phyloP scores from a whole-genome alignment of 2,797 vertebrate genomes.

The Serranus cabrilla region DNA sequence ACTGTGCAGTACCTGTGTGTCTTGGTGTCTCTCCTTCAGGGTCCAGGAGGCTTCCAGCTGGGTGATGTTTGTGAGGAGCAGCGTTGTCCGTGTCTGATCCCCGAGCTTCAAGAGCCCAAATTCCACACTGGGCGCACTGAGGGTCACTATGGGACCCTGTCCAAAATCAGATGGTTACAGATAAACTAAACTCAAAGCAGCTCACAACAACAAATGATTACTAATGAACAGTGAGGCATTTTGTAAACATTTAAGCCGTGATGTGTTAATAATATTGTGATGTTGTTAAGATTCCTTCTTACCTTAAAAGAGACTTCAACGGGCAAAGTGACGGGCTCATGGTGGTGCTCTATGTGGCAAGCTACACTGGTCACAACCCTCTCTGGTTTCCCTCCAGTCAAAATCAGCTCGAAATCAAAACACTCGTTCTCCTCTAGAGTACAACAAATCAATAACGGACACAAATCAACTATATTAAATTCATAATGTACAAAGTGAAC shows the following conservation, averaged over 20 bases:
- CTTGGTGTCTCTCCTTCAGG: slow-evolving; percentile 80
- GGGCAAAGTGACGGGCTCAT: slow-evolving; percentile 82
- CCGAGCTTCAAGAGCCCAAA: slow-evolving; percentile 89
- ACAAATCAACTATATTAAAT: neutral
- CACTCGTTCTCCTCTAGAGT: slow-evolving; percentile 84
- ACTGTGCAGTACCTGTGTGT: slow-evolving; percentile 66
- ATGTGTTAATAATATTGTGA: neutral
- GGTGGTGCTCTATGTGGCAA: slow-evolving; percentile 85
- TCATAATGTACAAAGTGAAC: neutral
- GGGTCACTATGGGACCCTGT: slow-evolving; percentile 89
- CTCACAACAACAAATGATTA: neutral
- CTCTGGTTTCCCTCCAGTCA: slow-evolving; percentile 88
- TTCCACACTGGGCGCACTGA: slow-evolving; percentile 85
- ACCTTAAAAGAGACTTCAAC: slow-evolving; percentile 94
- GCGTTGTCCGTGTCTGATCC: slow-evolving; percentile 69
- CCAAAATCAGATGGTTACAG: neutral
- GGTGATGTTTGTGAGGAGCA: slow-evolving; percentile 88
- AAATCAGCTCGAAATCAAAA: slow-evolving; percentile 86
- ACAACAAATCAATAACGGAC: neutral
- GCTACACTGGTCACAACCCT: slow-evolving; percentile 77
- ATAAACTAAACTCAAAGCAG: neutral
- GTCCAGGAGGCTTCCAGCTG: slow-evolving; percentile 89
- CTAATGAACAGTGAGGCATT: neutral
- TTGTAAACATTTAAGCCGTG: neutral
- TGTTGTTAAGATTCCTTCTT: neutral